Evolutionary conservation across 1,140 invertebrate species (phyloP).

Genomic region (Proctacanthus coquilletti): DNA sequence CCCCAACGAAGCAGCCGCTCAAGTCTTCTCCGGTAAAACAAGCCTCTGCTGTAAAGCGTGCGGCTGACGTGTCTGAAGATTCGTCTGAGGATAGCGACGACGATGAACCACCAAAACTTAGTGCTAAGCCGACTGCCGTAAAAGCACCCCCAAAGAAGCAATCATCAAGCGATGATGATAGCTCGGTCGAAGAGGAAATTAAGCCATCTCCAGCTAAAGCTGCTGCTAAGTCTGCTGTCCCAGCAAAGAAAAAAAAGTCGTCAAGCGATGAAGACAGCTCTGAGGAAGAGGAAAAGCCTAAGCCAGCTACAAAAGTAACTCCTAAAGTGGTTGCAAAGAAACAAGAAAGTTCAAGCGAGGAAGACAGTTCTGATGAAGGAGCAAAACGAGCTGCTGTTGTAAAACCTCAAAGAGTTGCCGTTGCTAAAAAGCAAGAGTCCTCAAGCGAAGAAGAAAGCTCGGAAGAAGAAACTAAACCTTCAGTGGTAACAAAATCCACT

Average conservation of each 20-base stretch:
- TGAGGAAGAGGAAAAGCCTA: slow-evolving; percentile 12
- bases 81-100: slow-evolving; percentile 11
- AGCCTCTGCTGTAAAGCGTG: slow-evolving; percentile 3
- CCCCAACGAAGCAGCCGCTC: slow-evolving; percentile 7
- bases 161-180: slow-evolving; percentile 10
- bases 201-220: slow-evolving; percentile 3
- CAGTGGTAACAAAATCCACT: slow-evolving; percentile 1
- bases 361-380: slow-evolving; percentile 10
- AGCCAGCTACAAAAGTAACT: slow-evolving; percentile 10
- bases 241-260: slow-evolving; percentile 13
- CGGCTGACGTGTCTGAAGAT: slow-evolving; percentile 8
- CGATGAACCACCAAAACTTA: slow-evolving; percentile 12
- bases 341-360: slow-evolving; percentile 7
- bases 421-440: slow-evolving; percentile 28
- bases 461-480: no score
- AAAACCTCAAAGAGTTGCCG: slow-evolving; percentile 9
- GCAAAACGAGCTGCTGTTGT: slow-evolving; percentile 5
- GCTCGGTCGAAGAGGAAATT: slow-evolving; percentile 4
- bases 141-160: slow-evolving; percentile 15
- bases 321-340: slow-evolving; percentile 12
- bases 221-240: slow-evolving; percentile 5
- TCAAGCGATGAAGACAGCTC: slow-evolving; percentile 18
- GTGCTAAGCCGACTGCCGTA: slow-evolving; percentile 9
- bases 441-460: slow-evolving; percentile 30
- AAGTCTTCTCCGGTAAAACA: slow-evolving; percentile 11